Base-by-base conservation (phyloP, 1,140 invertebrate species). In the Amphibalanus amphitrite region DNA sequence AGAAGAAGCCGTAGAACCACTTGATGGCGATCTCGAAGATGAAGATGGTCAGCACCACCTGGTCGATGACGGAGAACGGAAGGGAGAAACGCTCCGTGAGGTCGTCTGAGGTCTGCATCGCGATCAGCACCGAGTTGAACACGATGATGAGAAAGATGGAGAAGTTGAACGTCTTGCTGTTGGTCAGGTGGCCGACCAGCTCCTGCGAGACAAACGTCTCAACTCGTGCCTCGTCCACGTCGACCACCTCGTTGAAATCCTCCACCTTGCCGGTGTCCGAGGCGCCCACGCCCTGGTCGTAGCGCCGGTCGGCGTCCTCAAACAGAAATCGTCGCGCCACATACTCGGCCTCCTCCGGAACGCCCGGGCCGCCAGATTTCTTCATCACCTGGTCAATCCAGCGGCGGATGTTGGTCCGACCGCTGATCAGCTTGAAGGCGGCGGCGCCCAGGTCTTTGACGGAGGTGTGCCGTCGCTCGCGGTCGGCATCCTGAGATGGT, bases 1-100 rank as follows among this genome's bases (percentile, higher is more conserved):
- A 40, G 30, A 72, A 74, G 70, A 78, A 78, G 64, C 76, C 77
- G 69, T 77, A 77, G 30, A 75, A 76, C 77, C 77, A 78, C 72
- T 78, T 78, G 59, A 78, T 38, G 6, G 78, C 47, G 29, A 78
- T 76, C 71, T 78, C 77, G 47, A 76, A 75, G 33, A 76, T 71
- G 72, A 76, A 76, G 65, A 75, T 73, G n/a, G 72, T 72, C 67
- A 76, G 67, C 64, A 76, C 75, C 6, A 76, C 69, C 69, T 75
- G 72, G 69, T 76, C 76, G 15, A 76, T 28, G 26, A 74, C 29
- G 8, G 72, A 69, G 64, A 75, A 74, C 29, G 8, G 38, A 0
- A 33, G n/a, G 3, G 26, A 40, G 68, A 70, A 74, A 1, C 72
- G n/a, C 1, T 23, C n/a, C 6, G 69, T 69, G 0, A 73, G 47